These are phyloP conservation scores for Eurytoma californica DNA, from an alignment of 2,888 invertebrate genomes.

Conservation along the genomic window DNA sequence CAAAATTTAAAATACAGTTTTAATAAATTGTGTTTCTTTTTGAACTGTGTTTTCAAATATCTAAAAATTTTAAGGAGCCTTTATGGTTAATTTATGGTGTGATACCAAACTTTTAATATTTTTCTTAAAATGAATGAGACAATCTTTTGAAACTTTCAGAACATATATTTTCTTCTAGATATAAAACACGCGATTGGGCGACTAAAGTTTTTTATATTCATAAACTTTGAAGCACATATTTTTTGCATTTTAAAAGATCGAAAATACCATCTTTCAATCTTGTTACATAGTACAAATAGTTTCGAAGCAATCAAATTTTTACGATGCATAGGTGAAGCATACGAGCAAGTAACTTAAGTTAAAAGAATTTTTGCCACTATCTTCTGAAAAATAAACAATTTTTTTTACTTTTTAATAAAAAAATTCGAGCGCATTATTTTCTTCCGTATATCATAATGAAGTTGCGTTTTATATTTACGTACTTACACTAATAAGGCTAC, in stretches of 20 bases:
- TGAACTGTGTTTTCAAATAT: too few relatives aligned
- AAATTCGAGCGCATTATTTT: too few relatives aligned
- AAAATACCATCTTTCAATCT: constrained; percentile 17
- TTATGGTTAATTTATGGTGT: background rate
- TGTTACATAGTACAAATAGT: constrained; percentile 13
- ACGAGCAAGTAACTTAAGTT: background rate
- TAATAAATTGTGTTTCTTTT: too few relatives aligned
- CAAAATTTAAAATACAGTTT: background rate
- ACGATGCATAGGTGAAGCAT: background rate
- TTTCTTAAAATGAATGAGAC: background rate
- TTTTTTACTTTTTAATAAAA: too few relatives aligned
- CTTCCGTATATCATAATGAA: too few relatives aligned
- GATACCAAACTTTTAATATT: constrained; percentile 20
- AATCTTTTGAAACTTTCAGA: background rate
- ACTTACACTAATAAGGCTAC: too few relatives aligned
- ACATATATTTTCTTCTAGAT: constrained; percentile 8
- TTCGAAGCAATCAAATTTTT: constrained; percentile 32
- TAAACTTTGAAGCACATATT: constrained; percentile 1
- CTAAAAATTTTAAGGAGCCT: background rate
- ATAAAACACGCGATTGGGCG: background rate
- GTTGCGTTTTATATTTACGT: too few relatives aligned
- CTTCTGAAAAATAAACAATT: too few relatives aligned
- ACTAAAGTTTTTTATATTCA: background rate
- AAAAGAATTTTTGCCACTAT: background rate
- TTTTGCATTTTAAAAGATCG: background rate